phyloP scores from a whole-genome alignment of 2,797 vertebrate genomes.

The Mormyrops boulengeri region DNA sequence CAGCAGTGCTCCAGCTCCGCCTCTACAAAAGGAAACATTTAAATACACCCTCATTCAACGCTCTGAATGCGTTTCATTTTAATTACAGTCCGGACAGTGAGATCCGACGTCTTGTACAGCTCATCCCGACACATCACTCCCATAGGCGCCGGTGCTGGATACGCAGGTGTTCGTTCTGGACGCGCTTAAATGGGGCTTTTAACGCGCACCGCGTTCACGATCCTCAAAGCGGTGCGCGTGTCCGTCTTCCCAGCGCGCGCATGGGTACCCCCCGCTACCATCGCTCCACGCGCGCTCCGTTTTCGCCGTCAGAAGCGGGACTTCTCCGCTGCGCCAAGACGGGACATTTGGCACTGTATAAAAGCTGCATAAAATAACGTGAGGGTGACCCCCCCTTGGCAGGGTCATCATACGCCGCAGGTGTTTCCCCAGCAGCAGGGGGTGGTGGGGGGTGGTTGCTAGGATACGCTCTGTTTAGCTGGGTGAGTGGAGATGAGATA shows the following conservation, averaged over 20 bases:
- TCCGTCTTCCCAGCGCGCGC: background rate
- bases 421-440: conserved; percentile 57
- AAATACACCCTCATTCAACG: background rate
- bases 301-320: background rate
- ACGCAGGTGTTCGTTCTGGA: background rate
- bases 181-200: background rate
- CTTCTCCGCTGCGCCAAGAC: background rate
- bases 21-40: background rate
- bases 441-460: conserved; percentile 50
- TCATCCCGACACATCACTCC: background rate
- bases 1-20: conserved; percentile 7
- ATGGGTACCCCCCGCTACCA: background rate
- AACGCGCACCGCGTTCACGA: background rate
- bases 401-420: conserved; percentile 52
- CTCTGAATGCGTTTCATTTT: background rate
- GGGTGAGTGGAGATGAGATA: background rate
- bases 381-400: conserved; percentile 55
- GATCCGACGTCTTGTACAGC: conserved; percentile 1
- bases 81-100: background rate
- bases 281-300: background rate
- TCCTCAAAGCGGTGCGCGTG: background rate
- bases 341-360: background rate
- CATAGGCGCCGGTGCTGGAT: background rate
- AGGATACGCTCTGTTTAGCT: conserved; percentile 51
- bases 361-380: conserved; percentile 12